phyloP scores from a whole-genome alignment of 2,888 invertebrate genomes.

The Spodoptera littoralis region DNA sequence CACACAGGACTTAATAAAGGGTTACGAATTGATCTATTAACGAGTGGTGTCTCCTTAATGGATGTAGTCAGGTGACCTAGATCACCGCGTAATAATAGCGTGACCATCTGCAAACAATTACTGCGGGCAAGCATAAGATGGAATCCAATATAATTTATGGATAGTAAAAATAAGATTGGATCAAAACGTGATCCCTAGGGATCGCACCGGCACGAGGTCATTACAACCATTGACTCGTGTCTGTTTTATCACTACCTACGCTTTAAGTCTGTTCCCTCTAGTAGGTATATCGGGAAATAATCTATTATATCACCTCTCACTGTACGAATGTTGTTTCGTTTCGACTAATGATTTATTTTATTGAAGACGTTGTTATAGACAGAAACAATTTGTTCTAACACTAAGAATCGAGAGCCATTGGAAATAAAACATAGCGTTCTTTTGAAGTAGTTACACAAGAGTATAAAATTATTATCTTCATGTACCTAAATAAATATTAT shows the following conservation, averaged over 20 bases:
- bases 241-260: slow-evolving; percentile 66
- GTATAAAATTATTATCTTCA: slow-evolving; percentile 6
- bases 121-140: slow-evolving; percentile 50
- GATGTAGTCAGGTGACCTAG: slow-evolving; percentile 34
- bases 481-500: background rate
- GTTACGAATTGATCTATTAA: background rate
- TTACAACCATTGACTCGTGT: slow-evolving; percentile 67
- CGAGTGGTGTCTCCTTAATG: slow-evolving; percentile 1
- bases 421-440: slow-evolving; percentile 3
- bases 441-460: slow-evolving; percentile 1
- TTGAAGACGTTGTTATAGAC: slow-evolving; percentile 27
- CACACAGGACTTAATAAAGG: slow-evolving; percentile 1
- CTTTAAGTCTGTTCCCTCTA: slow-evolving; percentile 53
- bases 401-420: slow-evolving; percentile 2
- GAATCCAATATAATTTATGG: slow-evolving; percentile 63
- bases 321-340: slow-evolving; percentile 25
- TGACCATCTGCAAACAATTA: slow-evolving; percentile 59
- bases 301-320: slow-evolving; percentile 52
- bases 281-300: slow-evolving; percentile 50
- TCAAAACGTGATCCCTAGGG: slow-evolving; percentile 66
- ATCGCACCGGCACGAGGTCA: slow-evolving; percentile 64
- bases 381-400: slow-evolving; percentile 28
- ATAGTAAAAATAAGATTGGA: slow-evolving; percentile 71
- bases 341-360: slow-evolving; percentile 47
- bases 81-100: slow-evolving; percentile 43